phyloP scores from a whole-genome alignment of 2,888 invertebrate species.

The Pardosa pseudoannulata region DNA sequence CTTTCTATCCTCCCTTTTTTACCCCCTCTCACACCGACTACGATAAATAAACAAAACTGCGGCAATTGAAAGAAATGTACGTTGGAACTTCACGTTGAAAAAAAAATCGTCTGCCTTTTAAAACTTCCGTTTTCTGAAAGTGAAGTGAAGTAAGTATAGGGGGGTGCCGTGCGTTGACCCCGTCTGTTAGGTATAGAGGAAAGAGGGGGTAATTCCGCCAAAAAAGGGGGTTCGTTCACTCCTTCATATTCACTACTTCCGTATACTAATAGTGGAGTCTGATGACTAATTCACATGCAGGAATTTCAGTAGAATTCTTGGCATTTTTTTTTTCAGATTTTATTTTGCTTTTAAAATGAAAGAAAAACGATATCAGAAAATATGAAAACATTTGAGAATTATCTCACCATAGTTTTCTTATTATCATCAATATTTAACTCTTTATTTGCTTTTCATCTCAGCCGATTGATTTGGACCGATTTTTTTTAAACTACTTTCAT shows the following conservation, averaged over 20 bases:
- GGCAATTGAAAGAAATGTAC: constrained; percentile 36
- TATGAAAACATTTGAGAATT: too few species aligned
- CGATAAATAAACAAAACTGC: constrained; percentile 67
- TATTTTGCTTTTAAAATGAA: too few species aligned
- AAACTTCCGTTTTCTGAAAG: constrained; percentile 71
- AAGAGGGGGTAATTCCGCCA: not conserved
- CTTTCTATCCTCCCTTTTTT: not conserved
- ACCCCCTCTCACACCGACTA: not conserved
- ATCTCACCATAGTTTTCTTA: too few species aligned
- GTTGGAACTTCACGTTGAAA: constrained; percentile 48
- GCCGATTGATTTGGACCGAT: too few species aligned
- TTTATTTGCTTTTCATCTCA: too few species aligned
- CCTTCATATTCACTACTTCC: constrained; percentile 34
- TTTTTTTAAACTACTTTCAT: too few species aligned
- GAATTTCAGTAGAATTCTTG: not conserved
- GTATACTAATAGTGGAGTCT: constrained; percentile 19
- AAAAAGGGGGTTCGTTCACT: not conserved
- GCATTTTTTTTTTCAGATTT: not conserved
- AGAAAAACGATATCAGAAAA: too few species aligned
- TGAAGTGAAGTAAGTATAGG: constrained; percentile 40
- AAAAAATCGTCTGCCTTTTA: constrained; percentile 41
- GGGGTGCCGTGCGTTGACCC: constrained; percentile 62
- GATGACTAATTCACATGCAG: not conserved
- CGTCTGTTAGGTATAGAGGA: constrained; percentile 3
- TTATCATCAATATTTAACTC: too few species aligned